These are phyloP conservation scores for Tretioscincus oriximinensis DNA, from an alignment of 2,113 vertebrate genomes.

Conservation along the genomic window DNA sequence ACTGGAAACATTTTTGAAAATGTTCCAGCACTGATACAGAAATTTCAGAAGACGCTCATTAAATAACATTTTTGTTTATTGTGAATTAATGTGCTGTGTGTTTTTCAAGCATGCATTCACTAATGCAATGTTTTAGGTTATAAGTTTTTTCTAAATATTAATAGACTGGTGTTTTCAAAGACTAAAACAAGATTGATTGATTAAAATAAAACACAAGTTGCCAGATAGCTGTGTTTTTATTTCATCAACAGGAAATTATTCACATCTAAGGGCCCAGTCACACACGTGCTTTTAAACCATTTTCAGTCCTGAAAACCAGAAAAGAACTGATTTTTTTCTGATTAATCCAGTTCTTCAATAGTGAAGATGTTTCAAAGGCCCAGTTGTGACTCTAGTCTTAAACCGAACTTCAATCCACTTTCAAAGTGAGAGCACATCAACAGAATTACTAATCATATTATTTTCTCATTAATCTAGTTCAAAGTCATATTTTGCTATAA, in stretches of 20 bases:
- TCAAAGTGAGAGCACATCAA: too few species aligned
- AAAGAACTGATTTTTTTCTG: too few species aligned
- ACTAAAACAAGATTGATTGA: not conserved
- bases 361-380: too few species aligned
- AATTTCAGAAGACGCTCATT: constrained; percentile 7
- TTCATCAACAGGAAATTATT: not conserved
- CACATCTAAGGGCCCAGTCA: too few species aligned
- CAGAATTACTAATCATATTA: too few species aligned
- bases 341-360: too few species aligned
- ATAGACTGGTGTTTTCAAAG: not conserved
- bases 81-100: not conserved
- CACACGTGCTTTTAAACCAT: too few species aligned
- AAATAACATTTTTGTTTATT: not conserved
- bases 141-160: not conserved
- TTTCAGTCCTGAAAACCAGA: too few species aligned
- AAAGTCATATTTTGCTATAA: too few species aligned
- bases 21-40: constrained; percentile 22
- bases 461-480: too few species aligned
- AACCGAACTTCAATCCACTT: too few species aligned
- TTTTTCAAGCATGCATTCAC: not conserved
- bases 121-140: not conserved
- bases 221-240: not conserved
- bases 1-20: constrained; percentile 25
- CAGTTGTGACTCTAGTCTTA: too few species aligned
- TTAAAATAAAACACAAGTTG: not conserved